Base-by-base conservation (phyloP, 2,888 invertebrate genomes). In the Iphiclides podalirius region DNA sequence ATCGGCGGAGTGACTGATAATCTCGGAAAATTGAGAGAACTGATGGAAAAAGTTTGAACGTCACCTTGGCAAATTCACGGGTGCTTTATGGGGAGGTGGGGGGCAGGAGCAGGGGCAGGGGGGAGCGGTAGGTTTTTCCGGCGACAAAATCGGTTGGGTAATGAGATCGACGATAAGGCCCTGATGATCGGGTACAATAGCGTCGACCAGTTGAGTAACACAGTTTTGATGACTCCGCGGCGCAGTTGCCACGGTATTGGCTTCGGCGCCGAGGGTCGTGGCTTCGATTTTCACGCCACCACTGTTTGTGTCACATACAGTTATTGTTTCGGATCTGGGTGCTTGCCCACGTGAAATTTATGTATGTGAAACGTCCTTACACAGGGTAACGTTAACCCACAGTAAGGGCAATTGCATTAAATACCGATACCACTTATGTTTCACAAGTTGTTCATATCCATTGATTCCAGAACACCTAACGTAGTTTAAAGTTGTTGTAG, bases 1-100 rank as follows among this genome's bases (percentile, higher is more conserved):
- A 20, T 42, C 9, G 40, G 2, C 11, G 11, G 9, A 28, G 33
- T 17, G 13, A 41, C n/a, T 20, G 33, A 33, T 41, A 33, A 41
- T 41, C 17, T 41, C 12, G 16, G 16, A 8, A 40, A 35, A 40
- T 40, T 40, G 40, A 35, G 40, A 6, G 26, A 28, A 15, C 14
- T 35, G 47, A 26, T 40, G 34, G 35, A 47, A 40, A 26, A 33
- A 35, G 47, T 35, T 47, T 20, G 13, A 35, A 14, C n/a, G 17
- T 26, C 43, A 15, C 34, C 23, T 36, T 36, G 35, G 14, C 39
- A 46, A 46, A 46, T 50, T 42, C 40, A 17, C 39, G 17, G 17
- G 8, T 20, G 31, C 28, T 33, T 12, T 43, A 23, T 8, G 13
- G 33, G 13, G 23, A 11, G 9, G 37, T 7, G 26, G 13, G 26